Evolutionary conservation across 2,888 invertebrate species (phyloP), one percentile per base, ranked within the genome.

Genomic region (Noctua pronuba): DNA sequence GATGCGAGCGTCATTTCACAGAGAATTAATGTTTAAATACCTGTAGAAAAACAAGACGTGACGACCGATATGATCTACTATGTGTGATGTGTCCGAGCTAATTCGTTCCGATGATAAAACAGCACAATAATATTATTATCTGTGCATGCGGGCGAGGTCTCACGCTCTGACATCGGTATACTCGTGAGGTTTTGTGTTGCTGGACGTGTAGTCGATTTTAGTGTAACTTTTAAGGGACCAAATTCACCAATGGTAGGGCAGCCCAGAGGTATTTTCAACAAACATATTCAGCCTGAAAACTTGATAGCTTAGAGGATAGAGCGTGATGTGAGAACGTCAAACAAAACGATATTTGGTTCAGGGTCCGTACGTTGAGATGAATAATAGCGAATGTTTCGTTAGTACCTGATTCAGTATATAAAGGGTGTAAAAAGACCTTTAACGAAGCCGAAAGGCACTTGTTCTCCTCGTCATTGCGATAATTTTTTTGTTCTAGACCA

Each of bases 21-120:
- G 71, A 80, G 60, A 82, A 79, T 77, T 77, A 84, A 84, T 88
- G 80, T 83, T 83, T 85, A 84, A 86, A 86, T 85, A 83, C 81
- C 73, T 80, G 79, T 77, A 79, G 71, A 74, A 84, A 73, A 85
- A 88, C 82, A 83, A 76, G 84, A 87, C 83, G 77, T 84, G 88
- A 78, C 75, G 58, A 71, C 67, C 58, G 84, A 84, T 86, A 81
- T 74, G 77, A 88, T 83, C 84, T 86, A 70, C 64, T 79, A 84
- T 82, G 85, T 86, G 88, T 87, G 84, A 87, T 84, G 83, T 85
- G 86, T 87, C 84, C 82, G 74, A 81, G 85, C 75, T 86, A 86
- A 90, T 90, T 90, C 82, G 85, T 89, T 90, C 86, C 80, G 82
- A 88, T 88, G 88, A 91, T 90, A 91, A 88, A 83, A 85, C 86